phyloP scores from a whole-genome alignment of 2,797 vertebrate genomes.

The Peromyscus melanophrys region DNA sequence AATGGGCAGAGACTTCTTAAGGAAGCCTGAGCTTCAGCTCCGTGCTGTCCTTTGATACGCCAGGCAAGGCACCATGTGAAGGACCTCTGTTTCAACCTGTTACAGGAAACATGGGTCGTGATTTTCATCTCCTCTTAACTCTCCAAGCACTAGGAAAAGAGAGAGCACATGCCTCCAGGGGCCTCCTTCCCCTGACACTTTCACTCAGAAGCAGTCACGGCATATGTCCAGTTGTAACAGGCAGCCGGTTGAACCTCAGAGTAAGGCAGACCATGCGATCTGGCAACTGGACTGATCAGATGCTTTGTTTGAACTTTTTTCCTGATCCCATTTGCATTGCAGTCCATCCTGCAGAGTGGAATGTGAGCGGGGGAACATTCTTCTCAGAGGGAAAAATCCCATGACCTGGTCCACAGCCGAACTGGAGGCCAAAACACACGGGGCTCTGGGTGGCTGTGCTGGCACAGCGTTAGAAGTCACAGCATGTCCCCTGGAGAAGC shows the following conservation, averaged over 20 bases:
- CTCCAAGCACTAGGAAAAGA: background rate
- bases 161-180: background rate
- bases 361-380: conserved; percentile 34
- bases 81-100: background rate
- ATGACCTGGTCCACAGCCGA: background rate
- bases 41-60: rapidly evolving
- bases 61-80: rapidly evolving
- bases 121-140: background rate
- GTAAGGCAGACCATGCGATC: background rate
- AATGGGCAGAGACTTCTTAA: rapidly evolving
- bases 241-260: background rate
- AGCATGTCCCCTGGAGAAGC: background rate
- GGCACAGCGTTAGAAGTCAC: background rate
- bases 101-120: background rate
- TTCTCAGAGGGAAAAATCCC: conserved; percentile 32
- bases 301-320: background rate
- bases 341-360: background rate
- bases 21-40: background rate
- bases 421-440: background rate
- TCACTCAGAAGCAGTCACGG: no score
- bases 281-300: background rate
- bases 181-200: background rate
- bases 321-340: background rate
- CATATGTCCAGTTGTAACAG: background rate
- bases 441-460: background rate